phyloP scores from a whole-genome alignment of 1,140 invertebrate genomes.

The Bombus pyrosoma region DNA sequence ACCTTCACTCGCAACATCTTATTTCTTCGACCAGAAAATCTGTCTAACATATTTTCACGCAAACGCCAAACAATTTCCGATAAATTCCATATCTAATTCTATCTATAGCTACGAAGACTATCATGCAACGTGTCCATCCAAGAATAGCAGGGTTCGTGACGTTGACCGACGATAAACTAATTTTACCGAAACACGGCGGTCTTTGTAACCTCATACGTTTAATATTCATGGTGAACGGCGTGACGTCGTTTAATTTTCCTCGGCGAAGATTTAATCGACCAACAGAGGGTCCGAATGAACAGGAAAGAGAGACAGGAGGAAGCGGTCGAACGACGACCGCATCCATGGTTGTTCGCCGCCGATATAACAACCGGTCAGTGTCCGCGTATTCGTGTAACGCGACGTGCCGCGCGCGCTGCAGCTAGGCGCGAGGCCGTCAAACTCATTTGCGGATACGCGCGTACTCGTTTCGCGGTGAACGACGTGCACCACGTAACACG shows the following conservation, averaged over 20 bases:
- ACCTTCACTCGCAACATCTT: no score
- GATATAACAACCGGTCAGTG: neutral
- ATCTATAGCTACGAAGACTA: neutral
- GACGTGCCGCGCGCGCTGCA: constrained; percentile 3
- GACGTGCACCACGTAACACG: constrained; percentile 3
- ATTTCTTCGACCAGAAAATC: no score
- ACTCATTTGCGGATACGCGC: constrained; percentile 32
- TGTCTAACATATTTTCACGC: no score
- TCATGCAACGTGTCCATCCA: no score
- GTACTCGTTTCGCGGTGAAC: constrained; percentile 36
- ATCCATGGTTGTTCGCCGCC: neutral
- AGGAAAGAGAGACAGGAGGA: neutral
- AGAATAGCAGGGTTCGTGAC: neutral
- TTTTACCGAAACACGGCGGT: neutral
- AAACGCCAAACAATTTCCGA: no score
- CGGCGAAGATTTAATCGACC: constrained; percentile 9
- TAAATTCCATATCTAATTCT: no score
- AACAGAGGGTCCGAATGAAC: no score
- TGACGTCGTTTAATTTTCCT: neutral
- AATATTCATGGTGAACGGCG: neutral
- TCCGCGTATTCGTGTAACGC: neutral
- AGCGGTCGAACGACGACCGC: neutral
- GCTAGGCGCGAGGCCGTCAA: constrained; percentile 20
- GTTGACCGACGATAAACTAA: constrained; percentile 5
- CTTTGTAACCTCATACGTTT: neutral